Conservation (phyloP, 2,888 invertebrate genomes). For the Limnephilus lunatus region DNA sequence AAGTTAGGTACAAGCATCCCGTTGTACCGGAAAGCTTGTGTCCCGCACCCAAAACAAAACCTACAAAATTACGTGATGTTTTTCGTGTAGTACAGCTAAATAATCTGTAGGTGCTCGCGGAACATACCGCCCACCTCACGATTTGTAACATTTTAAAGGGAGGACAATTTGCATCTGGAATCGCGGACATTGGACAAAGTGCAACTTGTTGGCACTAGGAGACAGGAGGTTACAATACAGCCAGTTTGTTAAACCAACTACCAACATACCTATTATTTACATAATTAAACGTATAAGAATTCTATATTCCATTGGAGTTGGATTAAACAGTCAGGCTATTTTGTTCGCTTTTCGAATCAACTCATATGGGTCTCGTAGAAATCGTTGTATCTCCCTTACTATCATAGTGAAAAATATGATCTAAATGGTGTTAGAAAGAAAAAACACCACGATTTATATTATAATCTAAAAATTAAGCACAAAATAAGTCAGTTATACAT, state of each 20-base stretch:
- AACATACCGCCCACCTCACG: conserved; percentile 15
- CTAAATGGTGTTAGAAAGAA: too few species aligned
- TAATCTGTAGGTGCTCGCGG: not conserved
- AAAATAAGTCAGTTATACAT: too few species aligned
- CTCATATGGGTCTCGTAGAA: too few species aligned
- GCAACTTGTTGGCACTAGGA: not conserved
- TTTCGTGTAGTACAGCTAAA: conserved; percentile 1
- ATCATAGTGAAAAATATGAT: too few species aligned
- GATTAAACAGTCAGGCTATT: too few species aligned
- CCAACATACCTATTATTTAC: too few species aligned
- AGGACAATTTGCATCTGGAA: not conserved
- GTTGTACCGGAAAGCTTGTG: not conserved
- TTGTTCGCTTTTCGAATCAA: too few species aligned
- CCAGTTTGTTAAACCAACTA: not conserved
- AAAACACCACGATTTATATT: too few species aligned
- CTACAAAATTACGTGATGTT: not conserved
- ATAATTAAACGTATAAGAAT: too few species aligned
- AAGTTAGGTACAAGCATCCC: not conserved
- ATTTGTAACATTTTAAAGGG: conserved; percentile 21
- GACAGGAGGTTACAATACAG: not conserved
- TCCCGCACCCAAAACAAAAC: conserved; percentile 7
- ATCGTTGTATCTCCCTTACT: too few species aligned
- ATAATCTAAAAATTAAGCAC: too few species aligned
- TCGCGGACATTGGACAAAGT: not conserved
- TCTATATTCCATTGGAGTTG: too few species aligned